Evolutionary conservation across 2,888 invertebrate species (phyloP).

Genomic region (Melinaea menophilus): DNA sequence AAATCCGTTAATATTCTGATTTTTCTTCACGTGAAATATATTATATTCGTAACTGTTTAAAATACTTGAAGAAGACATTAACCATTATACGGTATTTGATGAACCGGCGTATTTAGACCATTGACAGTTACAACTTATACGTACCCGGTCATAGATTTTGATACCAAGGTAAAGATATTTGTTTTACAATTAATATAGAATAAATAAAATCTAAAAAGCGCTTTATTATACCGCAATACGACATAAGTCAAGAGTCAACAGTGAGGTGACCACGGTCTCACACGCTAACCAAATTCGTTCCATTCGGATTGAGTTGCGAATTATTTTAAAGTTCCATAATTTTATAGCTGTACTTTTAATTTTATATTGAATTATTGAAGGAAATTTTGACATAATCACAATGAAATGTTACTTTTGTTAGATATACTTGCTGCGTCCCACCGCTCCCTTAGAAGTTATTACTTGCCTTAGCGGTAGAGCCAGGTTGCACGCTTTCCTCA

Average conservation of each 20-base stretch:
- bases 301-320: constrained; percentile 16
- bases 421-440: no score
- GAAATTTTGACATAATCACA: constrained; percentile 20
- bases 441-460: no score
- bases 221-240: constrained; percentile 25
- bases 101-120: no score
- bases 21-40: no score
- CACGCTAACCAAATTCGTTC: constrained; percentile 14
- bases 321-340: constrained; percentile 27
- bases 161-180: constrained; percentile 5
- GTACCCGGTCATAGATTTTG: neutral
- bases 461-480: no score
- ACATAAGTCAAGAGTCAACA: constrained; percentile 17
- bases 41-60: no score
- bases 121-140: no score
- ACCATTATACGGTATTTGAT: no score
- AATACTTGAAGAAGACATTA: no score
- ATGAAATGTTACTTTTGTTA: constrained; percentile 27
- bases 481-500: no score
- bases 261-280: constrained; percentile 23
- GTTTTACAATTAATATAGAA: constrained; percentile 10
- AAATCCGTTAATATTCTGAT: no score
- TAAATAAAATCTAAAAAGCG: constrained; percentile 10
- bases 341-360: constrained; percentile 21
- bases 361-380: neutral